These are phyloP conservation scores for Sympetrum striolatum DNA, from an alignment of 2,888 invertebrate genomes.

Conservation along the genomic window DNA sequence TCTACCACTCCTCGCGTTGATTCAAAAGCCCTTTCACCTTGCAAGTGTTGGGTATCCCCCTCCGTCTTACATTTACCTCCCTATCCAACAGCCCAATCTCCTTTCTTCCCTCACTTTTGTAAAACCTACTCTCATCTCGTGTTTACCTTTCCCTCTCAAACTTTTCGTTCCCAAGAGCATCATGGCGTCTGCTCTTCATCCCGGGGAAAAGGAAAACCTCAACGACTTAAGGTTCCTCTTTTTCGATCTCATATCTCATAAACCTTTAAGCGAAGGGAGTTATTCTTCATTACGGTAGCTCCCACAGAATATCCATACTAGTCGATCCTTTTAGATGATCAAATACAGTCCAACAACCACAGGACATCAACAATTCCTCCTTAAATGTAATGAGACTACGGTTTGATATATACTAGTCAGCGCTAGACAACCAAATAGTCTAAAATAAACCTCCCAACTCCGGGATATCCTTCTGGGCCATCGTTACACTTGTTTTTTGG, in stretches of 20 bases:
- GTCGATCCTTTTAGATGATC: neutral
- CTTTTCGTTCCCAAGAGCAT: neutral
- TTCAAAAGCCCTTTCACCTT: neutral
- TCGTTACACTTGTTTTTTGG: too few relatives aligned
- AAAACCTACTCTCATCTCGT: neutral
- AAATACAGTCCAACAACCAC: neutral
- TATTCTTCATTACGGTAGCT: neutral
- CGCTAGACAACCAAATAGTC: too few relatives aligned
- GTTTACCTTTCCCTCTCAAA: neutral
- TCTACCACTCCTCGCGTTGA: neutral
- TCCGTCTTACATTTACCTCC: neutral
- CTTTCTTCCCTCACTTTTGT: neutral
- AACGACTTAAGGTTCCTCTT: neutral
- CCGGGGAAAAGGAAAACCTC: neutral
- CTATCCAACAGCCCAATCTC: neutral
- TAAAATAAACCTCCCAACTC: too few relatives aligned
- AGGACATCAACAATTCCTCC: neutral
- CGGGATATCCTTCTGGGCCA: too few relatives aligned
- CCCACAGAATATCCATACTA: neutral
- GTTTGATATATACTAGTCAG: too few relatives aligned
- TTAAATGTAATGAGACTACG: too few relatives aligned
- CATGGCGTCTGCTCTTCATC: neutral
- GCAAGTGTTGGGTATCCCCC: neutral
- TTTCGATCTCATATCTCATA: neutral
- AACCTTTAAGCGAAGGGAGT: neutral